These are phyloP conservation scores for Umimayanthus chanpuru DNA, from an alignment of 92 coral and sea anemone genomes.

Conservation along the genomic window DNA sequence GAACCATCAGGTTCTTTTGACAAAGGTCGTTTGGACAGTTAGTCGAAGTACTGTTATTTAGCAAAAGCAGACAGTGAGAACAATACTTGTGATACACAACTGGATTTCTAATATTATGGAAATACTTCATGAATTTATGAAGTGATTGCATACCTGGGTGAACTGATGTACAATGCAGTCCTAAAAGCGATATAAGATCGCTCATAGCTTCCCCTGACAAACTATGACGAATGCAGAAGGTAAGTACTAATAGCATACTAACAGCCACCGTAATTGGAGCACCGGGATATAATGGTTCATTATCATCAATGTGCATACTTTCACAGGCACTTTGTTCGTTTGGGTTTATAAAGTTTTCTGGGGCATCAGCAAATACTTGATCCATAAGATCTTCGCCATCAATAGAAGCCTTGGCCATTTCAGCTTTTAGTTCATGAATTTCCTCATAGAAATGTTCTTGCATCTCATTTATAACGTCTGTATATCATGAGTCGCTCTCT, in stretches of 20 bases:
- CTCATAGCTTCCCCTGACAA: not conserved
- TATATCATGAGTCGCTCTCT: not conserved
- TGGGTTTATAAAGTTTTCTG: not conserved
- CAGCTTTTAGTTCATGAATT: not conserved
- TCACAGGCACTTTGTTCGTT: not conserved
- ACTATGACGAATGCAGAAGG: not conserved
- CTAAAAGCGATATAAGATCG: not conserved
- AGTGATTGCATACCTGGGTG: constrained; percentile 15
- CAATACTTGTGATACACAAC: constrained; percentile 20
- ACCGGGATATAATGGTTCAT: not conserved
- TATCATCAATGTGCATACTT: not conserved
- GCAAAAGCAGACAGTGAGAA: not conserved
- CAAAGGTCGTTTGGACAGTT: not conserved
- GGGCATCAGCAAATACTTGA: constrained; percentile 4
- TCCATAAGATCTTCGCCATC: not conserved
- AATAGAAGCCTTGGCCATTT: constrained; percentile 6
- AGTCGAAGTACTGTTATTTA: not conserved
- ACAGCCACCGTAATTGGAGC: constrained; percentile 3
- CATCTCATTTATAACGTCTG: not conserved
- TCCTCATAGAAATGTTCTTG: not conserved
- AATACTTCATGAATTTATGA: constrained; percentile 9
- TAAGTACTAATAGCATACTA: not conserved
- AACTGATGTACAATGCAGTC: constrained; percentile 1
- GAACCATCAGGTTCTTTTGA: not conserved
- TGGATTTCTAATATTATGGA: constrained; percentile 9